Evolutionary conservation across 2,113 vertebrate genomes (phyloP), one percentile per base, ranked within the genome.

Genomic region (Irena cyanogastra): DNA sequence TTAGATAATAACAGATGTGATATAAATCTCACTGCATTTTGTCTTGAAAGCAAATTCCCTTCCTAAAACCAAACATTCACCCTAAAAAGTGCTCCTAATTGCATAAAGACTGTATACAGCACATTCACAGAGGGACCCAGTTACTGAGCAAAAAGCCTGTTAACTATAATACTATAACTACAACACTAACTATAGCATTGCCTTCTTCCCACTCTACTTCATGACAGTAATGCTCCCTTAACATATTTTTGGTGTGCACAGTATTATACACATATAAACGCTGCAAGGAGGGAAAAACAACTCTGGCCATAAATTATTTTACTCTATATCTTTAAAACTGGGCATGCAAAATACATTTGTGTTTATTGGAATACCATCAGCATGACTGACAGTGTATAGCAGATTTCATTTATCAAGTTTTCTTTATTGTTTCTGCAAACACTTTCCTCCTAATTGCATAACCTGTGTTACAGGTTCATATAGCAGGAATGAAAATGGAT

Each of bases 381-480:
- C 13, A 6, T 81, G 92, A 92, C 87, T 90, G 90, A 87, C 80
- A 57, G 53, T 4, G 31, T 63, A 68, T 10, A 84, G 72, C 0
- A 0, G 56, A 91, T 75, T 94, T 89, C 20, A 87, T 92, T 95
- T 93, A 83, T 79, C 79, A 87, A 21, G 42, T 81, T 94, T 94
- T 70, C 76, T 69, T 90, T 65, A 93, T 61, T 12, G 0, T 87
- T 80, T 72, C 89, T 93, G 74, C 72, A 94, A 92, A 91, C 50
- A 39, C 57, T 87, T 91, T 85, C 28, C n/a, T 90, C 61, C 83
- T 96, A 94, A 93, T 91, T 97, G 94, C 57, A 96, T 94, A 94
- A 96, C 70, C 57, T 75, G 27, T 85, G 45, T 74, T 92, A 66
- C 42, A 60, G 87, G 52, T 90, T 94, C 80, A 80, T 59, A 57